Conservation (phyloP, 1,140 invertebrate species). For the Brachionus rubens region DNA sequence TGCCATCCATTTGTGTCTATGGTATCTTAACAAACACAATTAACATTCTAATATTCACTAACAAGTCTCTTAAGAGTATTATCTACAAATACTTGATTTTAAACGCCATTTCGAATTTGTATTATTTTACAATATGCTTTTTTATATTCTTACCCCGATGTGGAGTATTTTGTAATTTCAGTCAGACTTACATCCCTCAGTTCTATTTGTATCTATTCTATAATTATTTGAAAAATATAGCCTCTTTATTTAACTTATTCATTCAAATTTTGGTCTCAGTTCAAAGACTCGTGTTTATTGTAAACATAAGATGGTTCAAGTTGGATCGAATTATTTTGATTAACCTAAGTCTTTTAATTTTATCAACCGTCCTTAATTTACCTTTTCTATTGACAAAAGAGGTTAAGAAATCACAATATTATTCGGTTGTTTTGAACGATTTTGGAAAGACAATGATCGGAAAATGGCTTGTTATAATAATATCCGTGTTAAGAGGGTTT, state of each 20-base stretch:
- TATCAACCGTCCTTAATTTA: not conserved
- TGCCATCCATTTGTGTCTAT: slow-evolving; percentile 5
- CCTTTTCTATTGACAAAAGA: not conserved
- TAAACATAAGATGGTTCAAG: not conserved
- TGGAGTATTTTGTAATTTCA: not conserved
- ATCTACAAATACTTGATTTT: slow-evolving; percentile 12
- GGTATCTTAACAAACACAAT: not conserved
- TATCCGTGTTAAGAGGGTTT: not conserved
- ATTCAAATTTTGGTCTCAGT: not conserved
- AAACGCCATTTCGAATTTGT: not conserved
- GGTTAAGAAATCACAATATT: not conserved
- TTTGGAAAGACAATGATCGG: not conserved
- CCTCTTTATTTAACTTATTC: not conserved
- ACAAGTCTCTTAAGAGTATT: not conserved
- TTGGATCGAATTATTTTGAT: not conserved
- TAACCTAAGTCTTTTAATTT: not conserved
- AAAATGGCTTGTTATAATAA: not conserved
- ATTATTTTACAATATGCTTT: not conserved
- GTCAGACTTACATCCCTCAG: not conserved
- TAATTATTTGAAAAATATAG: slow-evolving; percentile 7
- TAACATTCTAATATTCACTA: not conserved
- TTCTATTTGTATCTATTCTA: slow-evolving; percentile 17
- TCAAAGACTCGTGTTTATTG: not conserved
- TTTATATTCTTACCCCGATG: slow-evolving; percentile 20
- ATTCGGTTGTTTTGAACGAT: not conserved